Base-by-base conservation (phyloP, 2,113 vertebrate genomes). In the Glaucomys volans region DNA sequence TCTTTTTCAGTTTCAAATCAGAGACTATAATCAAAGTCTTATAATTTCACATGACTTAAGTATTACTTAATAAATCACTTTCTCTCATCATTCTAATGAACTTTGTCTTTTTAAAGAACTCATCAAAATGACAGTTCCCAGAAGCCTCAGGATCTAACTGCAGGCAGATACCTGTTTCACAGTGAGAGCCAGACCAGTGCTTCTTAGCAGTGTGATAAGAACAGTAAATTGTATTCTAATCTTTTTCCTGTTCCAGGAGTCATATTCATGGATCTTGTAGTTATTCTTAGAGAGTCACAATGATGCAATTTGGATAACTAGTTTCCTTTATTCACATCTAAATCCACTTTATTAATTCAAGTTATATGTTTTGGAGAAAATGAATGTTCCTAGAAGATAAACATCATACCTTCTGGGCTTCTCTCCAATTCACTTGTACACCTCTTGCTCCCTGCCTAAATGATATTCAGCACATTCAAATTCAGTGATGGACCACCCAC, bases 321-420 rank as follows among this genome's bases (percentile, higher is more conserved):
- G 40, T 90, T 96, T 90, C n/a, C 85, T 94, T 97, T 96, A 96
- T 96, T 96, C 95, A 92, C 71, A 37, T 92, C 71, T 92, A 93
- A 97, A 93, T 93, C 44, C 12, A 96, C 52, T 96, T 96, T 95
- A 87, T 94, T 96, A 97, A 89, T 92, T 95, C 79, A 84, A 95
- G 75, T 95, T 96, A 72, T 44, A 72, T 93, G 76, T 92, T 97
- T 96, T 94, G 47, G 64, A 93, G 87, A 97, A 97, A 95, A 87
- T 92, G 96, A 96, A 90, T 92, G 93, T 95, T 94, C 79, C 87
- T 93, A 26, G 89, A 95, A 97, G 80, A 95, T 87, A 92, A 95
- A 87, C 90, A 96, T 40, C 54, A 26, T 72, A 75, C 54, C 82
- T 93, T 97, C 93, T 81, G 93, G 95, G 95, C 89, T 94, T 67